Evolutionary conservation across 1,140 invertebrate species (phyloP).

Genomic region (Propsilocerus akamusi): DNA sequence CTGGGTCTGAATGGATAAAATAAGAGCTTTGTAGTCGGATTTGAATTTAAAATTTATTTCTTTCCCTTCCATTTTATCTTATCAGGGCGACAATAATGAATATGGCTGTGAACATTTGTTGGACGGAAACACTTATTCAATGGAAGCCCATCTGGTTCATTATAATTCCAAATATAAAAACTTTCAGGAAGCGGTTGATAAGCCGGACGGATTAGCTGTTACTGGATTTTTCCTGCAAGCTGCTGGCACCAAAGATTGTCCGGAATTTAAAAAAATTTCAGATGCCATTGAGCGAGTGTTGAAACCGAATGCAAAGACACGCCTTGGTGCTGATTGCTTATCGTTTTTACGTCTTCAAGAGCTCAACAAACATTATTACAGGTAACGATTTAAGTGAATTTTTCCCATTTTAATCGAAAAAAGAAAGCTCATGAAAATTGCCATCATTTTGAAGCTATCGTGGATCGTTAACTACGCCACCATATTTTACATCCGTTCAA

Average conservation of each 20-base stretch:
- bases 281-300: slow-evolving; percentile 22
- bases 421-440: not conserved
- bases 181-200: slow-evolving; percentile 42
- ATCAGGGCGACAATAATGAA: slow-evolving; percentile 31
- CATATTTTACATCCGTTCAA: slow-evolving; percentile 45
- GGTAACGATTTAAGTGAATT: slow-evolving; percentile 12
- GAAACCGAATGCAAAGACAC: slow-evolving; percentile 10
- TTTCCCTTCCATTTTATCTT: too few species aligned
- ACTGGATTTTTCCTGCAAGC: slow-evolving; percentile 53
- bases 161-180: slow-evolving; percentile 53
- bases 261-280: slow-evolving; percentile 23
- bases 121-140: slow-evolving; percentile 40
- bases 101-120: slow-evolving; percentile 63
- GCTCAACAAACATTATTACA: slow-evolving; percentile 24
- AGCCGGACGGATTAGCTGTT: slow-evolving; percentile 57
- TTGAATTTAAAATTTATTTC: not conserved
- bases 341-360: slow-evolving; percentile 24
- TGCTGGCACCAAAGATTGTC: slow-evolving; percentile 22
- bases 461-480: slow-evolving; percentile 52
- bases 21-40: too few species aligned
- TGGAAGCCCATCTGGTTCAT: slow-evolving; percentile 62
- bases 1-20: slow-evolving; percentile 30
- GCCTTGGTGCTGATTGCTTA: slow-evolving; percentile 15
- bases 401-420: not conserved
- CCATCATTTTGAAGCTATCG: slow-evolving; percentile 27